Evolutionary conservation across 2,113 vertebrate species (phyloP).

Genomic region (Theristicus caerulescens): DNA sequence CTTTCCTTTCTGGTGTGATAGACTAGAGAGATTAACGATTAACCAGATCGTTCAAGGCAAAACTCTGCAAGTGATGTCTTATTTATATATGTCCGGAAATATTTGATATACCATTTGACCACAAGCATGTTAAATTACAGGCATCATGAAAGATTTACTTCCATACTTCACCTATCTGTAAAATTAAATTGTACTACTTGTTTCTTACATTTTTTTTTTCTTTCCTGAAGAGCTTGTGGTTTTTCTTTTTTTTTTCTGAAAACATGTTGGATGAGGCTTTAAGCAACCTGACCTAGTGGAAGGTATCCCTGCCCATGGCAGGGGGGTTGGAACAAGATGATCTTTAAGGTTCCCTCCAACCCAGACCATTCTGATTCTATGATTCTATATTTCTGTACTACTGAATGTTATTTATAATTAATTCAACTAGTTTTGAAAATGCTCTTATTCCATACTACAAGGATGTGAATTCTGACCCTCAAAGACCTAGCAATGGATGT

Average conservation of each 20-base stretch:
- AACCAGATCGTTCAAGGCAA: neutral
- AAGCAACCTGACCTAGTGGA: neutral
- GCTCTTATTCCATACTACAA: neutral
- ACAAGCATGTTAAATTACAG: neutral
- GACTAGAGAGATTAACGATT: constrained; percentile 63
- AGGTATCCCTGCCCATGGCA: accelerated
- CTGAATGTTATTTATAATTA: neutral
- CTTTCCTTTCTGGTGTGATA: constrained; percentile 37
- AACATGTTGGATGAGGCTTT: neutral
- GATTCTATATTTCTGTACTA: neutral
- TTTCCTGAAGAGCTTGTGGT: neutral
- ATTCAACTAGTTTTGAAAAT: neutral
- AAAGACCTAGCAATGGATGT: neutral
- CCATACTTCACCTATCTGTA: neutral
- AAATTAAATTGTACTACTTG: neutral
- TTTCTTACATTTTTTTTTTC: neutral
- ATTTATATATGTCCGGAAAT: constrained; percentile 1
- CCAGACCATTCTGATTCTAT: neutral
- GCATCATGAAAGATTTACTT: neutral
- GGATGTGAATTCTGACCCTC: neutral
- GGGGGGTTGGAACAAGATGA: neutral
- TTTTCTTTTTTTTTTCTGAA: neutral
- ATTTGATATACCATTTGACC: neutral
- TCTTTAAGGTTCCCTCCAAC: neutral
- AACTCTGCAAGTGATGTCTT: neutral